These are phyloP conservation scores for Matsumyia berberina DNA, from an alignment of 2,888 invertebrate species.

Conservation along the genomic window DNA sequence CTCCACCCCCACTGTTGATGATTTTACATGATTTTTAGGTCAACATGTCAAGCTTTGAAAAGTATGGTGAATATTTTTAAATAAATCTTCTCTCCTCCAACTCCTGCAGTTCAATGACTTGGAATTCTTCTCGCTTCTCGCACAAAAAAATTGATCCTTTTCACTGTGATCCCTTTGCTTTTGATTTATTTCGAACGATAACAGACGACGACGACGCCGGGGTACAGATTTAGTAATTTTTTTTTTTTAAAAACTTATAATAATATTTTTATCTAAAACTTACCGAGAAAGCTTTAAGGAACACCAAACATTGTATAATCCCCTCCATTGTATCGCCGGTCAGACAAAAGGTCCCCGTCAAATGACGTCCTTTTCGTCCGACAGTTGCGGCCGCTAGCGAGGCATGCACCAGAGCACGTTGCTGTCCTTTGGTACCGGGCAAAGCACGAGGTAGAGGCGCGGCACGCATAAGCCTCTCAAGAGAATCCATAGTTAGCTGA, in stretches of 20 bases:
- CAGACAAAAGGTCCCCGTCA: slow-evolving; percentile 94
- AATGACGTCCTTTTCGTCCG: slow-evolving; percentile 91
- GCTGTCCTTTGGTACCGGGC: slow-evolving; percentile 85
- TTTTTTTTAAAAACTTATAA: slow-evolving; percentile 27
- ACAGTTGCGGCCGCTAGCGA: slow-evolving; percentile 89
- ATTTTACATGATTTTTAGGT: slow-evolving; percentile 76
- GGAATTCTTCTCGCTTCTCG: slow-evolving; percentile 31
- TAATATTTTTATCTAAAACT: slow-evolving; percentile 84
- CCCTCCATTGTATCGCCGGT: slow-evolving; percentile 97
- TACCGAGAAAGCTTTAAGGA: slow-evolving; percentile 96
- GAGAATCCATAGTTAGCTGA: slow-evolving; percentile 88
- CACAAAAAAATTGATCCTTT: slow-evolving; percentile 42
- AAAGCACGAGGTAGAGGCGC: slow-evolving; percentile 88
- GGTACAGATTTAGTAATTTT: slow-evolving; percentile 13
- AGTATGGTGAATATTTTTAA: slow-evolving; percentile 69
- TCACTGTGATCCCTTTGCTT: slow-evolving; percentile 10
- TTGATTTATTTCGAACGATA: slow-evolving; percentile 17
- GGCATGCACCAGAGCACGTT: slow-evolving; percentile 91
- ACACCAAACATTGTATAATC: slow-evolving; percentile 96
- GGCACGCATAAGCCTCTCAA: slow-evolving; percentile 92
- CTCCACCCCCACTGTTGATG: slow-evolving; percentile 54
- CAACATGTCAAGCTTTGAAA: slow-evolving; percentile 70
- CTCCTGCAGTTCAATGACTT: slow-evolving; percentile 61
- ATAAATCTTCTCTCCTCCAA: slow-evolving; percentile 56
- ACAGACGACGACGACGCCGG: not conserved